Evolutionary conservation across 2,113 vertebrate genomes (phyloP), one percentile per base, ranked within the genome.

Genomic region (Steatornis caripensis): DNA sequence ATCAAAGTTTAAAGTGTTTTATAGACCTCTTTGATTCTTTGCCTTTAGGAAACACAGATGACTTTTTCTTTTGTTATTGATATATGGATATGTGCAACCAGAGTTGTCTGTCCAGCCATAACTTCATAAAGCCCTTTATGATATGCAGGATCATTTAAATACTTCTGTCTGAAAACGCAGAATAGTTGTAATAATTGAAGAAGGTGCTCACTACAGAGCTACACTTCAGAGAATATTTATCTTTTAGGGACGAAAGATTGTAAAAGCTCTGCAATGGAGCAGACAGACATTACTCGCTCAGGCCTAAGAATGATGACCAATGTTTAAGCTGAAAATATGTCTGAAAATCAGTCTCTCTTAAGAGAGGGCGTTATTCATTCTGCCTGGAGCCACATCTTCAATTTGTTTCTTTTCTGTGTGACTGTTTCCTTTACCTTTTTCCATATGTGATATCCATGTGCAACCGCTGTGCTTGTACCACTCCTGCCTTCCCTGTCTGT

Each of bases 371-470:
- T 76, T 74, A 20, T 45, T 86, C 10, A 62, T 95, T 36, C 43
- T 43, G 16, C 53, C 60, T 45, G 23, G 39, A 84, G 29, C 41
- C 2, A 3, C 2, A 0, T 60, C 10, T 62, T 49, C 19, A 0
- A 3, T 54, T 58, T 68, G 7, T 88, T 75, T 37, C n/a, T 41
- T 88, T 72, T 62, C 61, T 77, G 34, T 66, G 15, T 46, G 10
- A 24, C 10, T 15, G 29, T 88, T 84, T 45, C 55, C 10, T 83
- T 77, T 91, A 34, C 5, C 4, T 34, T 93, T 92, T 90, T 81
- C 43, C 23, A 21, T 55, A 29, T 3, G 2, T 37, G 49, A 37
- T 68, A 83, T 8, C 55, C 15, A 15, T 17, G 8, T 4, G 8
- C 34, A 53, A 15, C 66, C 0, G 0, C 71, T 64, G 37, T 19